Evolutionary conservation across 2,797 vertebrate genomes (phyloP).

Genomic region (Eleutherodactylus coqui): DNA sequence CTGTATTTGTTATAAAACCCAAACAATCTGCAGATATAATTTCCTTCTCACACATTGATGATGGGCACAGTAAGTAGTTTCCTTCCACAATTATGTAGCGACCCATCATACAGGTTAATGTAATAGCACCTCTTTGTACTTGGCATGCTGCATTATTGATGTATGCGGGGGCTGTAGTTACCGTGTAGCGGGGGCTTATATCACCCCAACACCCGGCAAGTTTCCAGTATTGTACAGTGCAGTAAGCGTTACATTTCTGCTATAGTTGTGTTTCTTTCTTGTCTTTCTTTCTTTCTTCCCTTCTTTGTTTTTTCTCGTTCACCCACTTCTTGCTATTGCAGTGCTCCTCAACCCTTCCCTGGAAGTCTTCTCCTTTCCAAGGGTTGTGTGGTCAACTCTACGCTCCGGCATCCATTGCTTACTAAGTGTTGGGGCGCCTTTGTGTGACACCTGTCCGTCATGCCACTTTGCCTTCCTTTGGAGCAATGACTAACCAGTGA

Average conservation of each 20-base stretch:
- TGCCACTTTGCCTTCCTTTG: constrained; percentile 71
- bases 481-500: constrained; percentile 36
- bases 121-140: background rate
- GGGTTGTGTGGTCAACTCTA: constrained; percentile 68
- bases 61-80: background rate
- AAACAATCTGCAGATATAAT: background rate
- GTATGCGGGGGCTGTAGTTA: background rate
- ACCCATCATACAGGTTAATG: no score
- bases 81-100: no score
- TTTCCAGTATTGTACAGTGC: background rate
- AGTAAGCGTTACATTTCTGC: constrained; percentile 22
- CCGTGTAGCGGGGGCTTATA: background rate
- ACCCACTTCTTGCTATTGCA: constrained; percentile 73
- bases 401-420: constrained; percentile 75
- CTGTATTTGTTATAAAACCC: background rate
- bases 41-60: background rate
- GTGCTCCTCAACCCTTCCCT: constrained; percentile 69
- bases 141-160: background rate
- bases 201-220: background rate
- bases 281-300: constrained; percentile 66
- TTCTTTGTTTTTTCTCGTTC: constrained; percentile 65
- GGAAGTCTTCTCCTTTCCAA: constrained; percentile 59
- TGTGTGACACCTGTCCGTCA: constrained; percentile 74
- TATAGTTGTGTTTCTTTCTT: constrained; percentile 65
- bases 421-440: constrained; percentile 72